Percentiles rank a stretch among this genome's conserved stretches.
phyloP scores from a whole-genome alignment of 2,113 vertebrate genomes.

The Solea senegalensis region DNA sequence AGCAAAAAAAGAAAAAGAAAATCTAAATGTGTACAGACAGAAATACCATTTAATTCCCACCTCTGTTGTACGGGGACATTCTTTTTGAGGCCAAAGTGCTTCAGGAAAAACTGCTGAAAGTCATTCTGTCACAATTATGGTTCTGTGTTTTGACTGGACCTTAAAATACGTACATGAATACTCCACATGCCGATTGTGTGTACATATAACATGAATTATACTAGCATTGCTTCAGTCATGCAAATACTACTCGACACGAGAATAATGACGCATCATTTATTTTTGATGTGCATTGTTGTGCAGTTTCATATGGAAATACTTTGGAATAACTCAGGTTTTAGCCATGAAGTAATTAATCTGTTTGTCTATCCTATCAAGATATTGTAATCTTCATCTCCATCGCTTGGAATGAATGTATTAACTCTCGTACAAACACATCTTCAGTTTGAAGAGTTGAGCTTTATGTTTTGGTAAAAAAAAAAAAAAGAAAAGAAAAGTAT shows the following conservation, averaged over 20 bases:
- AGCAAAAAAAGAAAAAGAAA: constrained; percentile 29
- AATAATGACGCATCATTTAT: constrained; percentile 74
- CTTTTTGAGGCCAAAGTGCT: constrained; percentile 46
- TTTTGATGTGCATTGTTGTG: constrained; percentile 79
- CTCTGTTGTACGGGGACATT: constrained; percentile 32
- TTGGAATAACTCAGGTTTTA: constrained; percentile 86
- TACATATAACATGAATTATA: constrained; percentile 73
- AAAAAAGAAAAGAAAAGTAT: constrained; percentile 18
- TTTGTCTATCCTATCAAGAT: constrained; percentile 67
- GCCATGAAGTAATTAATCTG: constrained; percentile 74
- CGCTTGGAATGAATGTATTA: constrained; percentile 73
- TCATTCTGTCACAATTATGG: constrained; percentile 42
- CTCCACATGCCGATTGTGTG: constrained; percentile 72
- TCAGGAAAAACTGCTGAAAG: constrained; percentile 36
- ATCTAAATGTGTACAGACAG: constrained; percentile 39
- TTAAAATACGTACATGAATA: constrained; percentile 55
- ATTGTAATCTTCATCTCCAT: constrained; percentile 70
- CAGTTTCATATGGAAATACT: constrained; percentile 80
- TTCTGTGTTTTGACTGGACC: constrained; percentile 64
- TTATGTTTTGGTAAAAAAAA: constrained; percentile 38
- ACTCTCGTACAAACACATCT: constrained; percentile 48
- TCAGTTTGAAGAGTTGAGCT: constrained; percentile 44
- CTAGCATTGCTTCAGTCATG: constrained; percentile 81
- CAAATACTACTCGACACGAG: constrained; percentile 74
- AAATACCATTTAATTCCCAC: constrained; percentile 30